Evolutionary conservation across 2,113 vertebrate genomes (phyloP).

Genomic region (Gymnarchus niloticus): DNA sequence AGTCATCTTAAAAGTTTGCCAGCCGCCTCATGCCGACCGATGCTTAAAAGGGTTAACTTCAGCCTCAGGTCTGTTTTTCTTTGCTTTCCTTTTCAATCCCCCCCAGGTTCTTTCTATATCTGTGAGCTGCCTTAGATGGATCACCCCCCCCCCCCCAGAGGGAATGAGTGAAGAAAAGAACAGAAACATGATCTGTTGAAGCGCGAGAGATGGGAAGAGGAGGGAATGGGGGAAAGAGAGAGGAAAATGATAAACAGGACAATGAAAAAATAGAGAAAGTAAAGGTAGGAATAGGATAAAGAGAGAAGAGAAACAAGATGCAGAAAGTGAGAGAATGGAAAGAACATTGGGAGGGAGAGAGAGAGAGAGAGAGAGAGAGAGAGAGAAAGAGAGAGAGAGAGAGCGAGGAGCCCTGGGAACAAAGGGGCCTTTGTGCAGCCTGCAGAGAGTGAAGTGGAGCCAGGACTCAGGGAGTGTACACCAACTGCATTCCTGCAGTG

Average conservation of each 20-base stretch:
- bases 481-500: conserved; percentile 71
- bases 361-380: conserved; percentile 23
- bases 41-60: conserved; percentile 24
- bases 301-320: conserved; percentile 11
- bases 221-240: neutral
- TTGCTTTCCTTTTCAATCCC: neutral
- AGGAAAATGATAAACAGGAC: conserved; percentile 7
- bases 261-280: neutral
- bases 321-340: conserved; percentile 38
- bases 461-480: conserved; percentile 70
- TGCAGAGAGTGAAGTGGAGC: conserved; percentile 65
- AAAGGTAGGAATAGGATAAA: neutral
- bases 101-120: conserved; percentile 4
- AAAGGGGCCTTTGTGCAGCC: conserved; percentile 69
- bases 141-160: conserved; percentile 12
- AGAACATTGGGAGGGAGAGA: conserved; percentile 18
- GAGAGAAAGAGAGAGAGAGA: conserved; percentile 51
- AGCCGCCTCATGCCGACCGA: no score
- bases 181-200: conserved; percentile 24
- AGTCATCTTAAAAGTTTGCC: neutral
- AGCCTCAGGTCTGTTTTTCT: conserved; percentile 13
- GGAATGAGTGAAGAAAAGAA: conserved; percentile 19
- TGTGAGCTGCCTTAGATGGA: conserved; percentile 12
- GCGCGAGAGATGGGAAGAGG: conserved; percentile 23
- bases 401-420: conserved; percentile 67